phyloP scores from a whole-genome alignment of 2,113 vertebrate species.

The Pitta sordida region DNA sequence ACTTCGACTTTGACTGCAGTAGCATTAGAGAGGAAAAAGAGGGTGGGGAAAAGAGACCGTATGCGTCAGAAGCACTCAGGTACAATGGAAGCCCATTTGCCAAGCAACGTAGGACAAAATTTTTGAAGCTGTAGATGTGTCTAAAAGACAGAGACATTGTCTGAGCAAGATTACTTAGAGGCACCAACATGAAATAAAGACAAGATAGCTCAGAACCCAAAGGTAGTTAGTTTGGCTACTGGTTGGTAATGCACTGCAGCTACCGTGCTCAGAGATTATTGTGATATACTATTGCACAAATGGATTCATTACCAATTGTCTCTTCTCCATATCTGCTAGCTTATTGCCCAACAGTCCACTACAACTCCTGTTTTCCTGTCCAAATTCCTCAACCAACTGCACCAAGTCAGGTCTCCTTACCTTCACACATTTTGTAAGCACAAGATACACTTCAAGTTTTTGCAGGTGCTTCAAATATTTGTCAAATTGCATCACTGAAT shows the following conservation, averaged over 20 bases:
- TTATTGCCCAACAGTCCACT: background rate
- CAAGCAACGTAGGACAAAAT: background rate
- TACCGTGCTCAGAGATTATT: background rate
- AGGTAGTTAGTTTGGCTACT: background rate
- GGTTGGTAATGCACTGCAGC: background rate
- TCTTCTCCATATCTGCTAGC: background rate
- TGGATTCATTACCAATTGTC: background rate
- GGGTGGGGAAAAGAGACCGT: fast-evolving
- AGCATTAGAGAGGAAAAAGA: background rate
- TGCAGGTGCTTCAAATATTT: background rate
- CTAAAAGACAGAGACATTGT: background rate
- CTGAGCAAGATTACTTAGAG: background rate
- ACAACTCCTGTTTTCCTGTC: background rate
- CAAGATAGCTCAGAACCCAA: background rate
- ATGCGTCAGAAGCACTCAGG: background rate
- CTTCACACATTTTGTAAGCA: background rate
- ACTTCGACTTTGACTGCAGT: background rate
- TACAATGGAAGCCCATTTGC: background rate
- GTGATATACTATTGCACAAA: background rate
- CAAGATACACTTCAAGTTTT: background rate
- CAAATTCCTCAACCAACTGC: background rate
- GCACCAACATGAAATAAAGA: background rate
- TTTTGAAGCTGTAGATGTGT: background rate
- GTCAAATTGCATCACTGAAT: background rate
- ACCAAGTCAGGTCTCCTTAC: background rate